Base-by-base conservation (phyloP, 2,113 vertebrate genomes). In the Pelusios castaneus region DNA sequence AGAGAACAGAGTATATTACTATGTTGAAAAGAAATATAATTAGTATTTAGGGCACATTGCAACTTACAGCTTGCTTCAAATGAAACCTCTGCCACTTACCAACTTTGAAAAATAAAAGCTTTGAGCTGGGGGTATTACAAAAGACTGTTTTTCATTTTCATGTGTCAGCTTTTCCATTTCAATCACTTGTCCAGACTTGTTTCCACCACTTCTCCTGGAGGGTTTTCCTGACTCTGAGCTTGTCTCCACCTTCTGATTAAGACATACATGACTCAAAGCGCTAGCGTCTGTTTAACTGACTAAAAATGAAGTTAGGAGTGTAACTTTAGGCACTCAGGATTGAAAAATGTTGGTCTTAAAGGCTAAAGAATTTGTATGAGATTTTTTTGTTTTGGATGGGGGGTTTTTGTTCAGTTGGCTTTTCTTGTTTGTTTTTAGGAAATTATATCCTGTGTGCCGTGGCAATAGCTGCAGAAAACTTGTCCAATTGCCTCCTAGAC, bases 81-180 rank as follows among this genome's bases (percentile, higher is more conserved):
- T 4, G 2, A 93, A 93, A 56, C 24, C 70, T 85, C 78, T 85
- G 25, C n/a, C 89, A 43, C 77, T 93, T 90, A 94, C 17, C 3
- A 92, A 91, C 13, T 63, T 82, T 80, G 90, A 90, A 95, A 94
- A 95, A 86, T 70, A 93, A 88, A 95, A 87, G 63, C 43, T 29
- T 82, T 82, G 67, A 63, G 52, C 2, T 89, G 16, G 41, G 24
- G 1, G 1, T 85, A 29, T 89, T 88, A 94, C 31, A n/a, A 88
- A 95, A 90, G 14, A 92, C 82, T 91, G 80, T 10, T 92, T 95
- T 85, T 96, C 54, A 80, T 96, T 92, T 93, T 56, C 91, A 0
- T 70, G 70, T 80, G 77, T 91, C 90, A 96, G 81, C 34, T 94
- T 96, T 95, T 95, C 87, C 21, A 29, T 79, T 76, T 82, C 94